Base-by-base conservation (phyloP, 2,113 vertebrate species). In the Myotis lucifugus region DNA sequence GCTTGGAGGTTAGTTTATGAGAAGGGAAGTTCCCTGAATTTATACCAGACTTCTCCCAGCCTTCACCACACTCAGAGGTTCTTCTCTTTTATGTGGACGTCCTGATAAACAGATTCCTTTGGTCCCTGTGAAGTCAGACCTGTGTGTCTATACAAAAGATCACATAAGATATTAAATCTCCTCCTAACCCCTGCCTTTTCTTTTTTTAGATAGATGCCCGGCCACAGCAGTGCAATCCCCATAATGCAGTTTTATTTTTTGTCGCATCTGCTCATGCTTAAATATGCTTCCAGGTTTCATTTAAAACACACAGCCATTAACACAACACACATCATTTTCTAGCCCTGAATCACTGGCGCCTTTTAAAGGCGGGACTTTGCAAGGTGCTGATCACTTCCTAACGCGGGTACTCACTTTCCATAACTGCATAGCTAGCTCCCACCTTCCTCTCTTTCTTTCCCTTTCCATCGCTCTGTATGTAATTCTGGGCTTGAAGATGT, bases 261-360 rank as follows among this genome's bases (percentile, higher is more conserved):
- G n/a, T 72, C n/a, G 85, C 94, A 96, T 94, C 88, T 94, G 90
- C 27, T 84, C 66, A 86, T 69, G 84, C 90, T 97, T 95, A 93
- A 95, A 94, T 81, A 34, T 40, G 42, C 21, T 82, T 96, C 78
- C 70, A 77, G 48, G 17, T 67, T 92, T 78, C n/a, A 85, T 94
- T 93, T 90, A 92, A 96, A 91, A 67, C 46, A 76, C 29, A 64
- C n/a, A 64, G 15, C 77, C 54, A 74, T 85, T 83, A 93, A 93
- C 64, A 96, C 29, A 93, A 46, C 21, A 61, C 48, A 42, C 25
- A 52, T 52, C 37, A 29, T 84, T 95, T 96, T 91, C 91, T 46
- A 77, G 27, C 85, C 73, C 46, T 66, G 48, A 93, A 89, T n/a
- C 78, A 46, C 1, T 29, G 48, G 19, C 48, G 56, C 56, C 17